Base-by-base conservation (phyloP, 1,140 invertebrate species). In the Venturia canescens region DNA sequence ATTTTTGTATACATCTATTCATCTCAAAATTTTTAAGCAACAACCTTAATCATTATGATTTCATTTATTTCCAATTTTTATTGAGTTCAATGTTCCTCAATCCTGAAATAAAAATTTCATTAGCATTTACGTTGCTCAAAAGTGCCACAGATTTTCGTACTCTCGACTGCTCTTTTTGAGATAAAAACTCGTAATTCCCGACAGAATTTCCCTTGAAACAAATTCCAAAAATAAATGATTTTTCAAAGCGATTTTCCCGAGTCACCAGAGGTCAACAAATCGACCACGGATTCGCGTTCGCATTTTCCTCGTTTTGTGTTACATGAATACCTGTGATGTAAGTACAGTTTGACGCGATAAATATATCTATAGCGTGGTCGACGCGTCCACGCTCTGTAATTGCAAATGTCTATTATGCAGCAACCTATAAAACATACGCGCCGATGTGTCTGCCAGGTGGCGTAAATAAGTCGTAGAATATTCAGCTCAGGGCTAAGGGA, bases 401-500 rank as follows among this genome's bases (percentile, higher is more conserved):
- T 72, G 38, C 70, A 72, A 72, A 3, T 72, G 70, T 72, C 70
- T 72, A 70, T 70, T 72, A 70, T 70, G 67, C 31, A 70, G 38
- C 31, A 21, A 26, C 70, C 34, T 72, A 72, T 50, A 72, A 66
- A 23, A 66, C 27, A 66, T 29, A 29, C 27, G 63, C 63, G 63
- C 63, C 63, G 29, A 66, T 4, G 27, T 66, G 63, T 66, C 63
- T 66, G 16, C 26, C 63, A 18, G 83, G 84, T 85, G 83, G 81
- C n/a, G n/a, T 69, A 81, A 50, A 16, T 16, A 80, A 83, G 80
- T 83, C 84, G 85, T 79, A 82, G 79, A 83, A 84, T 81, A 84
- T 85, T 83, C 83, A 85, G 82, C 82, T 84, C 88, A 88, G 87
- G 87, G 88, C 85, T 85, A 85, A 84, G 85, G 87, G 82, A 88